These are phyloP conservation scores for Melinaea marsaeus DNA, from an alignment of 2,888 invertebrate genomes.

Conservation along the genomic window DNA sequence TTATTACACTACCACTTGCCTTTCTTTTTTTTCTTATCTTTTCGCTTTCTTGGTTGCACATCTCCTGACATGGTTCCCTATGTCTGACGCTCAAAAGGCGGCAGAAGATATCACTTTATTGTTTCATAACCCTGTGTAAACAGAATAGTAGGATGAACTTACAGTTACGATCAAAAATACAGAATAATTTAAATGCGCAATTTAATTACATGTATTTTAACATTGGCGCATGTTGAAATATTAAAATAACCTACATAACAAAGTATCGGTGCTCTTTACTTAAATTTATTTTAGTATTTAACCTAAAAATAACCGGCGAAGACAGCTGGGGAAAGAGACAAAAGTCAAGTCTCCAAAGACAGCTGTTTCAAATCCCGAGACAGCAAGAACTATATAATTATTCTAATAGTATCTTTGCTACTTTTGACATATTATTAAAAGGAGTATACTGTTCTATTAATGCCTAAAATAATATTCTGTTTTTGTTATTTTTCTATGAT, in stretches of 20 bases:
- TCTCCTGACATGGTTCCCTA: conserved; percentile 87
- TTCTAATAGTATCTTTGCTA: too few relatives aligned
- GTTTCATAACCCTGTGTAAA: conserved; percentile 76
- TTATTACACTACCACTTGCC: conserved; percentile 72
- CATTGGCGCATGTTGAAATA: conserved; percentile 62
- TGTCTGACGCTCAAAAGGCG: conserved; percentile 65
- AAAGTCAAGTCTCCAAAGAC: conserved; percentile 13
- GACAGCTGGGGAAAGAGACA: conserved; percentile 67
- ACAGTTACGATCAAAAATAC: conserved; percentile 45
- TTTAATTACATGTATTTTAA: conserved; percentile 58
- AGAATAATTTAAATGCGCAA: conserved; percentile 66
- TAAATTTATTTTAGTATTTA: conserved; percentile 76
- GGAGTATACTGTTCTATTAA: too few relatives aligned
- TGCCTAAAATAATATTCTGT: too few relatives aligned
- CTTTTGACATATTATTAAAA: too few relatives aligned
- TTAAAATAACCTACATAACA: conserved; percentile 73
- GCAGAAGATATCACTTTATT: conserved; percentile 59
- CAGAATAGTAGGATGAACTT: conserved; percentile 57
- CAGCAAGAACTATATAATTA: not conserved
- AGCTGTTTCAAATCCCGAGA: not conserved
- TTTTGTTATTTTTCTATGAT: too few relatives aligned
- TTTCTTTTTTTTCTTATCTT: conserved; percentile 89
- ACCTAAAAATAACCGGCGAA: conserved; percentile 76
- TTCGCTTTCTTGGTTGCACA: conserved; percentile 90
- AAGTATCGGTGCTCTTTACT: conserved; percentile 63